These are phyloP conservation scores for Patella ulyssiponensis DNA, from an alignment of 2,888 invertebrate species.

Conservation along the genomic window DNA sequence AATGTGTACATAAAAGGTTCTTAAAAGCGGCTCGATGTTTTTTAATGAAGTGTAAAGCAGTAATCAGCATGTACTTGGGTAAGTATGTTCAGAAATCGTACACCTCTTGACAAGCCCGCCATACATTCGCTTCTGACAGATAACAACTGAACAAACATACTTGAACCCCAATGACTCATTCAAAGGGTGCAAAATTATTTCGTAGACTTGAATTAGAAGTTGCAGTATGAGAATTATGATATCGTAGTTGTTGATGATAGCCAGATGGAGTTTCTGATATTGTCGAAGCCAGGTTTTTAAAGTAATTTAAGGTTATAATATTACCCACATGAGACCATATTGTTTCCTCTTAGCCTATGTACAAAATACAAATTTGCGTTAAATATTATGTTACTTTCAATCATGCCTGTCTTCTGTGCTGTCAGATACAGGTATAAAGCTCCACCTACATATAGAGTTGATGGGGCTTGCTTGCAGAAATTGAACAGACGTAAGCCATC, in stretches of 20 bases:
- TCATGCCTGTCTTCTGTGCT: too few relatives aligned
- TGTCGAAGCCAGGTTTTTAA: background rate
- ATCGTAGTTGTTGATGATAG: background rate
- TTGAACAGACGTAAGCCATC: too few relatives aligned
- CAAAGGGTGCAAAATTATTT: slow-evolving; percentile 11
- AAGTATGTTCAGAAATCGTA: background rate
- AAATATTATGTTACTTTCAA: too few relatives aligned
- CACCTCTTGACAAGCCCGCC: background rate
- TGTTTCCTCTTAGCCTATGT: too few relatives aligned
- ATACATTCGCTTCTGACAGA: background rate
- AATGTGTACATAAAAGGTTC: background rate
- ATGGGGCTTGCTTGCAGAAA: too few relatives aligned
- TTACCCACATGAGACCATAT: too few relatives aligned
- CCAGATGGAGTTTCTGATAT: background rate
- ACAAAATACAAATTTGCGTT: too few relatives aligned
- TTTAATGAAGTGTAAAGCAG: background rate
- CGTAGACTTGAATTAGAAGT: background rate
- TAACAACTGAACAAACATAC: slow-evolving; percentile 9
- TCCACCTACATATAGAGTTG: too few relatives aligned
- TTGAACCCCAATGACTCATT: slow-evolving; percentile 4
- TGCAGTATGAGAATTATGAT: background rate
- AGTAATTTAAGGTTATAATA: too few relatives aligned
- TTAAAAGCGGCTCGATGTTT: background rate
- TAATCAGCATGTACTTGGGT: background rate
- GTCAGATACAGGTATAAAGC: too few relatives aligned